Base-by-base conservation (phyloP, 2,113 vertebrate species). In the Neodon shergylaensis region DNA sequence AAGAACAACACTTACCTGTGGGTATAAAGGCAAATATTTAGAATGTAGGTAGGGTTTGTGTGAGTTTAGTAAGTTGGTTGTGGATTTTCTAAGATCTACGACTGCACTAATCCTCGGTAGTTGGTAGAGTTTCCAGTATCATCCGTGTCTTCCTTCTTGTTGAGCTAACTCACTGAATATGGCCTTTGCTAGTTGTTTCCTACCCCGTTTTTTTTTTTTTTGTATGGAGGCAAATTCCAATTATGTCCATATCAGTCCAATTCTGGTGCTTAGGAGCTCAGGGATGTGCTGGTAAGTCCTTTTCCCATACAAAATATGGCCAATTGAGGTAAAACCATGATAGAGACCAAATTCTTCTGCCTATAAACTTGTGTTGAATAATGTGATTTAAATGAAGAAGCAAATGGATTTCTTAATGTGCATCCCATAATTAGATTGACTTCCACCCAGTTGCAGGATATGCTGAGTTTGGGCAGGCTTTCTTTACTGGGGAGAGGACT, bases 341-440 rank as follows among this genome's bases (percentile, higher is more conserved):
- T 73, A 21, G 49, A 91, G 54, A 91, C 42, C 61, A 96, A 58
- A 83, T 70, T 73, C 52, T 94, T 90, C 54, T 96, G 66, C 73
- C 47, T 73, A 0, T 77, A 83, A 83, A 96, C 61, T 92, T 65
- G 7, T 85, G 52, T 82, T 88, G 17, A 91, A 78, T 78, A 94
- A 82, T 33, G 16, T 95, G 76, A n/a, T 42, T 96, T 95, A 65
- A 79, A n/a, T 92, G 47, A 90, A 31, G 42, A 52, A 93, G 19
- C 78, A 94, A 66, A 33, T 63, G 77, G 33, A 19, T 61, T 93
- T 96, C 44, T 63, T 49, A 89, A 81, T 94, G 7, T 74, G 49
- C 94, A 76, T 44, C n/a, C 63, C 74, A 84, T 88, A 82, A 54
- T 88, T 74, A 70, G 66, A 28, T 22, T 89, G 61, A 70, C 17